Percentiles rank a stretch among this genome's conserved stretches.
Conservation (phyloP, 2,113 vertebrate genomes). For the Sorex araneus region DNA sequence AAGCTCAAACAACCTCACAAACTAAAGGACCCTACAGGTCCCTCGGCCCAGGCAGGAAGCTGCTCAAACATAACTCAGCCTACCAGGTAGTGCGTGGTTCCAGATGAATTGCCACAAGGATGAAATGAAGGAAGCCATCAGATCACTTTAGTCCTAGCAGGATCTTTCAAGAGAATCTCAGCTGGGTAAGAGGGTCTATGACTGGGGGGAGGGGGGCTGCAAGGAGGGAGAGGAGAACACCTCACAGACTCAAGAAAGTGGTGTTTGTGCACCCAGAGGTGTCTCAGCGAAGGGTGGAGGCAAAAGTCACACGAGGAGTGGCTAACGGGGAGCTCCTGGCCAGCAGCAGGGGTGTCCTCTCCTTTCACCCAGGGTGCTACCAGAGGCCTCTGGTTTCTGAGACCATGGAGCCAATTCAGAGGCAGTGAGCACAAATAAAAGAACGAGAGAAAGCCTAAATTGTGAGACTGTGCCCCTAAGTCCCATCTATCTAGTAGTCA, state of each 20-base stretch:
- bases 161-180: neutral
- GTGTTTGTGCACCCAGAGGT: neutral
- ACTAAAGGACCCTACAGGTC: neutral
- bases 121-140: neutral
- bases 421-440: neutral
- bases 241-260: rapidly evolving
- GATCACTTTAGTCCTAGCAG: neutral
- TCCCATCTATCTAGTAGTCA: too few relatives aligned
- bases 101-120: neutral
- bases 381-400: neutral
- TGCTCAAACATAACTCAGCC: neutral
- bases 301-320: neutral
- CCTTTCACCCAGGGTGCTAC: neutral
- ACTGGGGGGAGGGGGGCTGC: too few relatives aligned
- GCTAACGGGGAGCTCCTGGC: rapidly evolving
- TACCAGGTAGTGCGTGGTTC: neutral
- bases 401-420: neutral
- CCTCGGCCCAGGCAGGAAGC: neutral
- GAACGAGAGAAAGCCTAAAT: neutral
- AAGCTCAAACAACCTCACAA: neutral
- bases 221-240: neutral
- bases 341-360: neutral
- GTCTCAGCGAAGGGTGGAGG: neutral
- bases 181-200: neutral
- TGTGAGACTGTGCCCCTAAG: neutral